Conservation (phyloP, 2,113 vertebrate genomes). For the Callopanchax toddi region DNA sequence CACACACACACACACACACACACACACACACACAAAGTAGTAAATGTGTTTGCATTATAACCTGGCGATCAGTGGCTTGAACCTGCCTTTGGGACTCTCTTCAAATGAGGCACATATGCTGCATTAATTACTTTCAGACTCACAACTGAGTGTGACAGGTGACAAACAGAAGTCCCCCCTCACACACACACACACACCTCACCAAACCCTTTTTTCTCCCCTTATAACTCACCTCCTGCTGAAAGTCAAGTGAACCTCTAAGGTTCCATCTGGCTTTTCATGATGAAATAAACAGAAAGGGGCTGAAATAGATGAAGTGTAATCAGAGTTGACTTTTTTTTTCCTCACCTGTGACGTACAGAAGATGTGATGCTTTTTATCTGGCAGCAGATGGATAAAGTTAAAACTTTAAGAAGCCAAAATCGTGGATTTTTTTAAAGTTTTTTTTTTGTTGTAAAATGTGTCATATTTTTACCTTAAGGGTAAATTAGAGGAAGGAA, state of each 20-base stretch:
- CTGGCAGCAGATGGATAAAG: constrained; percentile 7
- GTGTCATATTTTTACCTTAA: not conserved
- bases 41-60: constrained; percentile 18
- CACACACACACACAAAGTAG: not conserved
- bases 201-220: constrained; percentile 17
- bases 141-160: constrained; percentile 53
- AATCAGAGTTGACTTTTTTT: constrained; percentile 28
- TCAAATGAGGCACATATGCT: constrained; percentile 69
- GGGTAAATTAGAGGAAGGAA: not conserved
- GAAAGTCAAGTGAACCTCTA: constrained; percentile 53
- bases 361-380: constrained; percentile 26
- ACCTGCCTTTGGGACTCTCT: constrained; percentile 46
- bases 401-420: not conserved
- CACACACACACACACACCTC: not conserved
- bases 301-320: constrained; percentile 34
- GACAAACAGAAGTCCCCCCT: constrained; percentile 30
- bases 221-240: constrained; percentile 47
- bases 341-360: constrained; percentile 26
- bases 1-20: not conserved
- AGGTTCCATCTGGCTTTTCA: constrained; percentile 42
- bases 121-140: constrained; percentile 72
- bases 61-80: constrained; percentile 14
- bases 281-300: constrained; percentile 43
- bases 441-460: not conserved
- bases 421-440: not conserved